phyloP scores from a whole-genome alignment of 2,797 vertebrate genomes.

The Enteromius anoplus region DNA sequence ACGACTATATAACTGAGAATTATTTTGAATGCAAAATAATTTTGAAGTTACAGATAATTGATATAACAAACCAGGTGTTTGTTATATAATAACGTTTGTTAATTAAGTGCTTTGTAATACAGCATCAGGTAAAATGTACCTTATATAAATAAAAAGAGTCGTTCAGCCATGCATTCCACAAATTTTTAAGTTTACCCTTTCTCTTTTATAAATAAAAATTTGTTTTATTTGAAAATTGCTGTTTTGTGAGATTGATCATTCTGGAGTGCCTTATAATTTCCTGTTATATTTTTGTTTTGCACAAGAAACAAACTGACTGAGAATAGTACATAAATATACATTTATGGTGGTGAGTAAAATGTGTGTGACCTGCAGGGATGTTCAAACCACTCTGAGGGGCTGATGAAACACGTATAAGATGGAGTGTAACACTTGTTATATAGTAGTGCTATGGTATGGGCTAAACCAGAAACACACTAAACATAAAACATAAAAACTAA shows the following conservation, averaged over 20 bases:
- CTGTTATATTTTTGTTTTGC: neutral
- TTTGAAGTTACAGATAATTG: neutral
- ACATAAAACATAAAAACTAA: neutral
- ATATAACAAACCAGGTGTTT: neutral
- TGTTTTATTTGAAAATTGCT: slow-evolving; percentile 3
- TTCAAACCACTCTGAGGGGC: neutral
- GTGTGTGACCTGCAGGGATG: slow-evolving; percentile 1
- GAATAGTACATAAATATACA: neutral
- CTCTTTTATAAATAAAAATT: slow-evolving; percentile 37
- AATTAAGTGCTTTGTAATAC: neutral
- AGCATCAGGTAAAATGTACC: neutral
- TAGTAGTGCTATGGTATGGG: neutral
- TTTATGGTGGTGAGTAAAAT: neutral
- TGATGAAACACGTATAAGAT: slow-evolving; percentile 26
- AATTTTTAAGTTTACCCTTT: neutral
- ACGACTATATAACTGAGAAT: neutral
- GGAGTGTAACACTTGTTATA: slow-evolving; percentile 1
- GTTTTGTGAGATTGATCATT: neutral
- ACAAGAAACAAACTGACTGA: neutral
- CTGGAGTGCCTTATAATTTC: neutral
- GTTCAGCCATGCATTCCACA: slow-evolving; percentile 12
- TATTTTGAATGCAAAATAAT: neutral
- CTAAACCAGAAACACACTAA: neutral
- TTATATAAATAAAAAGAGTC: neutral
- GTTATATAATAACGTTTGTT: neutral